Percentiles rank a stretch among this genome's conserved stretches.
Conservation (phyloP, 92 coral and sea anemone species). For the Zoanthus solanderi region DNA sequence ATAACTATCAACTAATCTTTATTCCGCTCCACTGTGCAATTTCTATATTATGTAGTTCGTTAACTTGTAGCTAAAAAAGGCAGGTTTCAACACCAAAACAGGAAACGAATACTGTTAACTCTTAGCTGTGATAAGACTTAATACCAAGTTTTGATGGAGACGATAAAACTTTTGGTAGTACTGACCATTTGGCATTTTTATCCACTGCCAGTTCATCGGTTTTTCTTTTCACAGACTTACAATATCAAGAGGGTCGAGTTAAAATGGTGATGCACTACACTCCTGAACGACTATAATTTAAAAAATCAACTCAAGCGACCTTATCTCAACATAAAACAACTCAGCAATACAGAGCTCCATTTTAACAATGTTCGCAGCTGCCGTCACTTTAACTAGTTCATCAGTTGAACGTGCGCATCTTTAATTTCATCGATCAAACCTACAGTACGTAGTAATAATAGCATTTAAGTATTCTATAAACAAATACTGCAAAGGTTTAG, state of each 20-base stretch:
- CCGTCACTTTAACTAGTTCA: background rate
- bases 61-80: background rate
- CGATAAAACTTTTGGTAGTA: background rate
- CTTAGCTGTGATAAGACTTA: background rate
- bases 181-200: slow-evolving; percentile 1
- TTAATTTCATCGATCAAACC: background rate
- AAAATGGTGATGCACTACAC: background rate
- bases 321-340: background rate
- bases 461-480: background rate
- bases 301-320: background rate
- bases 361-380: slow-evolving; percentile 17
- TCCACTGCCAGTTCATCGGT: background rate
- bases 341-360: background rate
- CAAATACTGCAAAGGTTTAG: background rate
- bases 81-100: background rate
- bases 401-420: slow-evolving; percentile 5
- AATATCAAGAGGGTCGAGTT: background rate
- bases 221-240: background rate
- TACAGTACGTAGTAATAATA: background rate
- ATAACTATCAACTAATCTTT: background rate
- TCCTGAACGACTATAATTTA: background rate
- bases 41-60: no score
- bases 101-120: background rate
- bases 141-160: background rate
- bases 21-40: background rate